A percentile compares a stretch with the other conserved stretches of the same genome.
Evolutionary conservation across 2,888 invertebrate genomes (phyloP).

Genomic region (Cheilosia impressa): DNA sequence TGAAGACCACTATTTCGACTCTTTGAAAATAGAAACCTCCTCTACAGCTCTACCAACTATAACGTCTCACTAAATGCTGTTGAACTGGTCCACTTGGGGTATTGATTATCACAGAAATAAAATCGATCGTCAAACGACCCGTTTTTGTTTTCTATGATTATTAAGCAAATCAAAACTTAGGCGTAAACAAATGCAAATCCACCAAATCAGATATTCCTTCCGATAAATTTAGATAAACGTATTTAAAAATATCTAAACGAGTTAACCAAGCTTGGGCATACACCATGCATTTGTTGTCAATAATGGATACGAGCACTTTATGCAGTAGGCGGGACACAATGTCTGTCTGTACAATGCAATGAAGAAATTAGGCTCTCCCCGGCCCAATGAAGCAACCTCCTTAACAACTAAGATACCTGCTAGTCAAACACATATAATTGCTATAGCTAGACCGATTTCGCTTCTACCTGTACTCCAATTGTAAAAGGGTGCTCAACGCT

Average conservation of each 20-base stretch:
- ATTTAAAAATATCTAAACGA: constrained; percentile 57
- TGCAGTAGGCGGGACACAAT: too few species aligned
- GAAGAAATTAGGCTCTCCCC: background rate
- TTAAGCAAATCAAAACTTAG: constrained; percentile 1
- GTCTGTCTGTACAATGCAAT: background rate
- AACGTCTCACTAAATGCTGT: background rate
- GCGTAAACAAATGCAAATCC: constrained; percentile 57
- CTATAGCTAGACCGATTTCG: background rate
- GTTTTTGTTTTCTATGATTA: constrained; percentile 3
- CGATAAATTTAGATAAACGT: constrained; percentile 55
- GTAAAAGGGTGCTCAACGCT: background rate
- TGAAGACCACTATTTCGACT: background rate
- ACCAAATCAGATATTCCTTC: constrained; percentile 48
- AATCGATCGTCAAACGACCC: background rate
- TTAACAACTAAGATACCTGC: background rate
- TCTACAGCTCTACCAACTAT: background rate
- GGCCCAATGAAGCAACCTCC: background rate
- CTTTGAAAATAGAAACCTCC: background rate
- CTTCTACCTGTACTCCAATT: background rate
- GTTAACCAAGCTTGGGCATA: constrained; percentile 47
- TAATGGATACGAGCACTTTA: background rate
- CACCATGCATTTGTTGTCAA: background rate
- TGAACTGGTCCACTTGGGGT: constrained; percentile 24
- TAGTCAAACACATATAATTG: background rate
- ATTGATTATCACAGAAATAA: constrained; percentile 21